These are phyloP conservation scores for Diplolepis rosae DNA, from an alignment of 2,888 invertebrate species.

Conservation along the genomic window DNA sequence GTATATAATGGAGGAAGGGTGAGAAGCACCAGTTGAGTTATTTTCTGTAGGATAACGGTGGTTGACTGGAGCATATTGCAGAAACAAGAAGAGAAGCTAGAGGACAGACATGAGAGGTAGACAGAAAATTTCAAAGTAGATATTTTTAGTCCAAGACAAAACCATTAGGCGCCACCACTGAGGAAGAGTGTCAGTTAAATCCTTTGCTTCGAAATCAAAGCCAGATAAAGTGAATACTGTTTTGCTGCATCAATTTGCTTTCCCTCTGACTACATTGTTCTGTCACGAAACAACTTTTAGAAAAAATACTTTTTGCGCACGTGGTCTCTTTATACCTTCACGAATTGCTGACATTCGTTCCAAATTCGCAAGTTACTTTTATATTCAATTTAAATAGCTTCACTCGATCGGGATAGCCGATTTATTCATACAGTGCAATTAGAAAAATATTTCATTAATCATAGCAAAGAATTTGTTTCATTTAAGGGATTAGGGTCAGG, in stretches of 20 bases:
- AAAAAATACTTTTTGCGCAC: neutral
- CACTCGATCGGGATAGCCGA: neutral
- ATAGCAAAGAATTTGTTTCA: no score
- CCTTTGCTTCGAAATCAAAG: constrained; percentile 58
- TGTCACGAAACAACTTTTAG: neutral
- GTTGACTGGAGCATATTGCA: constrained; percentile 18
- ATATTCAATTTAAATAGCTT: neutral
- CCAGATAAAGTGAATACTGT: constrained; percentile 40
- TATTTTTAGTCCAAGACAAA: constrained; percentile 62
- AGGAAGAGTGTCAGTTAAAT: constrained; percentile 50
- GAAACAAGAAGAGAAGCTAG: constrained; percentile 8
- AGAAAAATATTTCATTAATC: no score
- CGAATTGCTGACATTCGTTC: neutral
- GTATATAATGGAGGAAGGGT: no score
- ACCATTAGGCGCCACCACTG: constrained; percentile 60
- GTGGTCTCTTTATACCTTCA: neutral
- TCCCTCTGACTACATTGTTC: constrained; percentile 17
- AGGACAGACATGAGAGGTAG: constrained; percentile 37
- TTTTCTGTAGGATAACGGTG: constrained; percentile 57
- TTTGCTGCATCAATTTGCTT: constrained; percentile 34
- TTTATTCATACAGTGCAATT: no score
- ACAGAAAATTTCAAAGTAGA: constrained; percentile 59
- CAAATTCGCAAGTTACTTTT: neutral
- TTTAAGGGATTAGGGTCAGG: no score
- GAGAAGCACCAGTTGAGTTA: constrained; percentile 56